Percentiles rank a stretch among this genome's conserved stretches.
Conservation (phyloP, 2,797 vertebrate genomes). For the Heteromormyrus szaboi region DNA sequence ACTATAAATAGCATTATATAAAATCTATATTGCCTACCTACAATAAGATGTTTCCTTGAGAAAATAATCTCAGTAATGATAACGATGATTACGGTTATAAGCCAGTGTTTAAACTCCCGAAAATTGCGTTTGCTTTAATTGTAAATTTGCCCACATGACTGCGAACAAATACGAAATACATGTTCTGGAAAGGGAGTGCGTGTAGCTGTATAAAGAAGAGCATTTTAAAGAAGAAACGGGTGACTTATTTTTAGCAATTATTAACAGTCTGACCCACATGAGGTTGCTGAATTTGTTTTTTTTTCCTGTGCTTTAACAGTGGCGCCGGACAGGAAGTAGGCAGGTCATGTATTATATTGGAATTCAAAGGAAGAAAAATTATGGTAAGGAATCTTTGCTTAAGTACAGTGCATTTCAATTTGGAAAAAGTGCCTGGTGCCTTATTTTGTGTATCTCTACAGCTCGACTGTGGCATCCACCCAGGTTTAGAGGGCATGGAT, state of each 20-base stretch:
- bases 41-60: neutral
- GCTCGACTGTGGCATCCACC: constrained; percentile 93
- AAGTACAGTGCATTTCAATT: neutral
- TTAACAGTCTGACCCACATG: neutral
- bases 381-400: constrained; percentile 64
- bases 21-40: neutral
- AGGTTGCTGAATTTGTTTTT: neutral
- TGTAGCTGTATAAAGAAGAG: neutral
- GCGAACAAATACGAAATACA: neutral
- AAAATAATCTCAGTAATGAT: neutral
- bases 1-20: neutral
- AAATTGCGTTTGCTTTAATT: neutral
- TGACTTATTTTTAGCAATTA: neutral
- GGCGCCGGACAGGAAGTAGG: constrained; percentile 94
- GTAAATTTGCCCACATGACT: neutral
- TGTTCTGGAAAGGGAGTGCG: neutral
- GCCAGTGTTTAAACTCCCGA: neutral
- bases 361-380: constrained; percentile 95
- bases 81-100: neutral
- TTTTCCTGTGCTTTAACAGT: constrained; percentile 53
- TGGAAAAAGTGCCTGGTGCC: neutral
- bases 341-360: constrained; percentile 89
- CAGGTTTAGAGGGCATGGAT: constrained; percentile 92
- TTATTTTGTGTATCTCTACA: constrained; percentile 36
- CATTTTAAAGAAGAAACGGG: neutral